Evolutionary conservation across 2,797 vertebrate genomes (phyloP).

Genomic region (Stomatorhinus walkeri): DNA sequence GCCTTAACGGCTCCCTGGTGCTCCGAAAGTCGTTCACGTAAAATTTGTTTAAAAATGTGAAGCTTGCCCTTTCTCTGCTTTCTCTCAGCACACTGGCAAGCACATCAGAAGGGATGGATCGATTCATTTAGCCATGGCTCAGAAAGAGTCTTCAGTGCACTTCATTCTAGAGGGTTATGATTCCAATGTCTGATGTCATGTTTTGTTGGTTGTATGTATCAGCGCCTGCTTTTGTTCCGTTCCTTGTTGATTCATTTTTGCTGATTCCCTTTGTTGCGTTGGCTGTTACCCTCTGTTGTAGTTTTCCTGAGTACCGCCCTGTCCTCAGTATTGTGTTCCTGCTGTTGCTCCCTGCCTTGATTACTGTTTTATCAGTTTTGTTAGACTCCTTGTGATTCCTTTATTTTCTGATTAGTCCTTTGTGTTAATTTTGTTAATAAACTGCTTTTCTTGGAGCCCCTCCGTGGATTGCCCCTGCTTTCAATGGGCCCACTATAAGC

Average conservation of each 20-base stretch:
- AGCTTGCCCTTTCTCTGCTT: background rate
- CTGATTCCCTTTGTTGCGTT: background rate
- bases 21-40: background rate
- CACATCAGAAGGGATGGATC: background rate
- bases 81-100: background rate
- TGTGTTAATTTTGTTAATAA: background rate
- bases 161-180: too few species aligned
- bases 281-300: background rate
- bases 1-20: background rate
- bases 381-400: background rate
- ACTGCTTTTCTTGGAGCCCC: background rate
- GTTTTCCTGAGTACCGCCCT: background rate
- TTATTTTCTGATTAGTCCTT: background rate
- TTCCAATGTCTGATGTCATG: background rate
- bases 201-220: background rate
- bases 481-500: background rate
- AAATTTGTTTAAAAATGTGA: background rate
- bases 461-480: background rate
- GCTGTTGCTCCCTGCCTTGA: background rate
- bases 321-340: too few species aligned
- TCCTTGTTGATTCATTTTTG: background rate
- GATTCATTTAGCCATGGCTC: background rate
- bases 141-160: background rate
- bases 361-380: background rate
- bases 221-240: background rate